Base-by-base conservation (phyloP, 2,113 vertebrate genomes). In the Pandion haliaetus region DNA sequence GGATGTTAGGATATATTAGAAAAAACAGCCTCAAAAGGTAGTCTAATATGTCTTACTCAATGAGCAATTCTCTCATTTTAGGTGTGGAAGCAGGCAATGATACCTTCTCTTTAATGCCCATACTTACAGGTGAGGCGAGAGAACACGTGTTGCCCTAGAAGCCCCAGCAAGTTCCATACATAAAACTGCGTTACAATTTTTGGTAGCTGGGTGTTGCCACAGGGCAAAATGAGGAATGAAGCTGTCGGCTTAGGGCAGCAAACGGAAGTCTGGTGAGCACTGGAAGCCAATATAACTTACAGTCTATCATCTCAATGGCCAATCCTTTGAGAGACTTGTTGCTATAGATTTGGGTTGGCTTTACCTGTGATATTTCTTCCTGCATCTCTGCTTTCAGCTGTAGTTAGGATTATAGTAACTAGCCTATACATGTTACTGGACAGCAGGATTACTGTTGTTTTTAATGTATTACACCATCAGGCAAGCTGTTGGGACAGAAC, bases 381-480 rank as follows among this genome's bases (percentile, higher is more conserved):
- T 89, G 62, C 25, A 47, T 65, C 34, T 73, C 38, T 87, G 80
- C 80, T 84, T 84, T 73, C 52, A 71, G 80, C 47, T 82, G 65
- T 49, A 80, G 71, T 38, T 72, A 49, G 36, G 71, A 66, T 57
- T 76, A 50, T 49, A 38, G 55, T 45, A 70, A 95, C 97, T 70
- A 95, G 96, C 84, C 96, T 79, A 55, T 66, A 94, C 95, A 96
- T 0, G 94, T 95, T 72, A 86, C 78, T 34, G 95, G 97, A 95
- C 93, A 95, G 81, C 89, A 73, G 82, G 81, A 91, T 95, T 91
- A 85, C 70, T 87, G 63, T 79, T 97, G 89, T 91, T 89, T 90
- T 82, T 74, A 57, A 77, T 23, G 62, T 66, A 40, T 97, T 97
- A 95, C 94, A 93, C 91, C 96, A 97, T 86, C 96, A 89, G 81